Conservation (phyloP, 2,888 invertebrate genomes). For the Leptopilina myrica region DNA sequence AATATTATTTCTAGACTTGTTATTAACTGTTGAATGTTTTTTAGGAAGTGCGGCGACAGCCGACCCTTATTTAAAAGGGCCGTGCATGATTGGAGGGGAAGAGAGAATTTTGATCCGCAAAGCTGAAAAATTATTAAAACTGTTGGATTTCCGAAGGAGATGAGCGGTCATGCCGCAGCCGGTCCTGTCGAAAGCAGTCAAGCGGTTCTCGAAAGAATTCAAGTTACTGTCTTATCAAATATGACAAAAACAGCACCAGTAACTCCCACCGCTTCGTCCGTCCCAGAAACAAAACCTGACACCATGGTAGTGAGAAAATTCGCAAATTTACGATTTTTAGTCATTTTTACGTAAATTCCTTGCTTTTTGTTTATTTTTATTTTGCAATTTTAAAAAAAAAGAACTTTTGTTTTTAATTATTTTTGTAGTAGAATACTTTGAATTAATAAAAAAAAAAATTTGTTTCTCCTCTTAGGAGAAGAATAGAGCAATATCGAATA, state of each 20-base stretch:
- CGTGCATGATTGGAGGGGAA: slow-evolving; percentile 11
- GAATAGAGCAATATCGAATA: slow-evolving; percentile 72
- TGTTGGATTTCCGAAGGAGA: slow-evolving; percentile 51
- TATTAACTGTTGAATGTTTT: not conserved
- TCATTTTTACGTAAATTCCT: too few relatives aligned
- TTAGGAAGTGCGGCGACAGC: not conserved
- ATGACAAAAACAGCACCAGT: slow-evolving; percentile 51
- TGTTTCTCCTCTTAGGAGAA: slow-evolving; percentile 41
- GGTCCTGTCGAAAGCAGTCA: slow-evolving; percentile 59
- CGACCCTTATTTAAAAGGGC: slow-evolving; percentile 23
- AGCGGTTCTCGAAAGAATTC: slow-evolving; percentile 59
- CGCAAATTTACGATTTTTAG: not conserved
- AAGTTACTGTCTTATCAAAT: slow-evolving; percentile 58
- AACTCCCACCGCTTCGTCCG: slow-evolving; percentile 15
- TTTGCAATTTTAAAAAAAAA: too few relatives aligned
- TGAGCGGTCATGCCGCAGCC: slow-evolving; percentile 62
- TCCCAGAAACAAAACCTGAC: slow-evolving; percentile 36
- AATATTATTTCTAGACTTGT: not conserved
- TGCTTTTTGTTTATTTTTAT: too few relatives aligned
- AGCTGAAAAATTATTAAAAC: slow-evolving; percentile 17
- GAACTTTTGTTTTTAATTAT: too few relatives aligned
- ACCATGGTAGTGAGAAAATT: not conserved
- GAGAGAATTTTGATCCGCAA: not conserved
- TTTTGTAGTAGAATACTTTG: too few relatives aligned
- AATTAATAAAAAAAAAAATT: not conserved